Conservation (phyloP, 2,113 vertebrate species). For the Glaucidium brasilianum region DNA sequence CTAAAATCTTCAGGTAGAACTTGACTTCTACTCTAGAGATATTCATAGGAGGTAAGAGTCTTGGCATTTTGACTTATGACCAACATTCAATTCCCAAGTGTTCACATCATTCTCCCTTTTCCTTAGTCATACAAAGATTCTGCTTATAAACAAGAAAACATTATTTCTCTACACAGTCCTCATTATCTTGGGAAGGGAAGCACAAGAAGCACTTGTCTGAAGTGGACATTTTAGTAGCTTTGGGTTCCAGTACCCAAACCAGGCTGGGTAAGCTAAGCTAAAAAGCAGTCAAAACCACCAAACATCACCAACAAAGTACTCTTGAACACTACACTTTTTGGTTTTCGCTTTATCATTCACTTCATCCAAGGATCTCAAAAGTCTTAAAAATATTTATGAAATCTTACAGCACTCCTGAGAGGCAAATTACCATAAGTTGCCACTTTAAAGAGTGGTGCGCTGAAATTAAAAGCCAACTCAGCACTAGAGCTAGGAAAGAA, state of each 20-base stretch:
- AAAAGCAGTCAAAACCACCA: neutral
- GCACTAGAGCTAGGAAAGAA: neutral
- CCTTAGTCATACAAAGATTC: neutral
- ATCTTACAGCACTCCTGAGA: neutral
- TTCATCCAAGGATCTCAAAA: neutral
- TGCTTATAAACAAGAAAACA: neutral
- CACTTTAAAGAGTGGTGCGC: neutral
- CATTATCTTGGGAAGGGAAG: neutral
- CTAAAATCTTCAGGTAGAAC: neutral
- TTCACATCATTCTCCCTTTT: neutral
- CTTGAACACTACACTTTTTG: neutral
- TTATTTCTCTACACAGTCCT: neutral
- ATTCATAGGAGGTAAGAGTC: neutral
- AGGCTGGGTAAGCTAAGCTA: neutral
- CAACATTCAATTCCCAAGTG: neutral
- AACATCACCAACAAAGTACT: neutral
- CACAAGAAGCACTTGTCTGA: neutral
- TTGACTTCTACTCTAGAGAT: neutral
- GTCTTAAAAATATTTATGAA: conserved; percentile 23
- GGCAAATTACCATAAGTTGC: neutral
- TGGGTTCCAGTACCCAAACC: neutral
- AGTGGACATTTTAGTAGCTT: neutral
- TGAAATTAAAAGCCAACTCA: conserved; percentile 15
- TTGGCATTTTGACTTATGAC: neutral
- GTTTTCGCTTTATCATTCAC: neutral